Percentiles rank a stretch among this genome's conserved stretches.
These are phyloP conservation scores for Lasioglossum morio DNA, from an alignment of 2,888 invertebrate species.

Conservation along the genomic window DNA sequence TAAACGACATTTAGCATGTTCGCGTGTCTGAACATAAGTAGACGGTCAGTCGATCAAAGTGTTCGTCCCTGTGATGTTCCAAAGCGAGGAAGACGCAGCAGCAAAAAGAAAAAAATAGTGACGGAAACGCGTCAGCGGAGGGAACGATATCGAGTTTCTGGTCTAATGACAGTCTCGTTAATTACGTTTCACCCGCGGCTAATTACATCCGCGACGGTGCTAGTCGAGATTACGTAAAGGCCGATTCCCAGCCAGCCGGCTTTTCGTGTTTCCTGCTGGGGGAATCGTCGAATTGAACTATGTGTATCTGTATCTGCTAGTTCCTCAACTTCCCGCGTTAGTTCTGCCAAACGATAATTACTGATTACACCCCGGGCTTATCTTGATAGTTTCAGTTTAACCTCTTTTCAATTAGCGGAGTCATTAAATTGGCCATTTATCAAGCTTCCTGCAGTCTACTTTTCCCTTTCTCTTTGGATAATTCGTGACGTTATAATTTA, in stretches of 20 bases:
- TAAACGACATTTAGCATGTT: neutral
- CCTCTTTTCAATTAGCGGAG: slow-evolving; percentile 24
- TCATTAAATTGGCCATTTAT: slow-evolving; percentile 1
- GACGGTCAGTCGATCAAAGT: neutral
- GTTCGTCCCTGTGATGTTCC: neutral
- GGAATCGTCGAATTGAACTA: neutral
- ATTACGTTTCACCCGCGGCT: slow-evolving; percentile 53
- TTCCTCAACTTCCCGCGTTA: neutral
- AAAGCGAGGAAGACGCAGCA: neutral
- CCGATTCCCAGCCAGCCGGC: slow-evolving; percentile 17
- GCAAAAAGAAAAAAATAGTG: neutral
- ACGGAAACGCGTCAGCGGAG: neutral
- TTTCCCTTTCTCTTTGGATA: neutral
- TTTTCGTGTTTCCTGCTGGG: slow-evolving; percentile 11
- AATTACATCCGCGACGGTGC: slow-evolving; percentile 59
- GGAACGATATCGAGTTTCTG: slow-evolving; percentile 37
- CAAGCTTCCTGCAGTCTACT: neutral
- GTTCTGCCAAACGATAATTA: neutral
- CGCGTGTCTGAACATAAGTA: neutral
- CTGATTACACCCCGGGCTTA: neutral
- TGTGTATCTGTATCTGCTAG: neutral
- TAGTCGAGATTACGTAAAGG: slow-evolving; percentile 60
- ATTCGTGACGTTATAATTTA: neutral
- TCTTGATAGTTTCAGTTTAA: slow-evolving; percentile 8
- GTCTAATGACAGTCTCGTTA: slow-evolving; percentile 58